Conservation (phyloP, 2,797 vertebrate genomes). For the Sebastes steindachneri region DNA sequence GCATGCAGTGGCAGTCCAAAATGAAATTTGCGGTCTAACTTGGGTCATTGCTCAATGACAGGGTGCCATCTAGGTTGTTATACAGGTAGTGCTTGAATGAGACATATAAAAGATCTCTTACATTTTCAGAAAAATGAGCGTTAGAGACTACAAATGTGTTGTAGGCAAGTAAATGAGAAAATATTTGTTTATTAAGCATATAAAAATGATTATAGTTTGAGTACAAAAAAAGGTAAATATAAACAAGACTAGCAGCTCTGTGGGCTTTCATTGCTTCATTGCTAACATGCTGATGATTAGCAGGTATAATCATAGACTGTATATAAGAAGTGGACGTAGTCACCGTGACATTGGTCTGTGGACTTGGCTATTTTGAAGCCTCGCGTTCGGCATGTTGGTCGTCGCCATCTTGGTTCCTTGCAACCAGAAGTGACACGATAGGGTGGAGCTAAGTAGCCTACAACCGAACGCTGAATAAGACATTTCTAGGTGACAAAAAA, state of each 20-base stretch:
- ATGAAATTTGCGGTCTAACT: neutral
- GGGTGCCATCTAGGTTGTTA: neutral
- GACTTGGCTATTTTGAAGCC: too few species aligned
- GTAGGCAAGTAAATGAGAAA: too few species aligned
- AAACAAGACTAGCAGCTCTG: neutral
- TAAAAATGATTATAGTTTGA: neutral
- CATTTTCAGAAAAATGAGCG: neutral
- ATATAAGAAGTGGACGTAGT: too few species aligned
- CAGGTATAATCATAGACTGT: neutral
- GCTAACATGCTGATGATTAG: neutral
- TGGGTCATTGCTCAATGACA: neutral
- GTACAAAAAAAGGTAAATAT: neutral
- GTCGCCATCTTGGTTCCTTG: neutral
- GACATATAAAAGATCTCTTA: neutral
- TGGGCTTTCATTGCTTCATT: neutral
- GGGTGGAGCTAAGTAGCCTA: too few species aligned
- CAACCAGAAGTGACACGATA: too few species aligned
- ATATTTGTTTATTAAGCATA: neutral
- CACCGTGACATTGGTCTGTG: too few species aligned
- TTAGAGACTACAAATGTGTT: neutral
- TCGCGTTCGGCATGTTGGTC: too few species aligned
- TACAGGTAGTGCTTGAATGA: neutral
- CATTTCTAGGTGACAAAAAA: fast-evolving
- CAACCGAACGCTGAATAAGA: too few species aligned
- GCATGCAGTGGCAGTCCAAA: neutral